Conservation (phyloP, 2,113 vertebrate species). For the Cryptoleucopteryx plumbea region DNA sequence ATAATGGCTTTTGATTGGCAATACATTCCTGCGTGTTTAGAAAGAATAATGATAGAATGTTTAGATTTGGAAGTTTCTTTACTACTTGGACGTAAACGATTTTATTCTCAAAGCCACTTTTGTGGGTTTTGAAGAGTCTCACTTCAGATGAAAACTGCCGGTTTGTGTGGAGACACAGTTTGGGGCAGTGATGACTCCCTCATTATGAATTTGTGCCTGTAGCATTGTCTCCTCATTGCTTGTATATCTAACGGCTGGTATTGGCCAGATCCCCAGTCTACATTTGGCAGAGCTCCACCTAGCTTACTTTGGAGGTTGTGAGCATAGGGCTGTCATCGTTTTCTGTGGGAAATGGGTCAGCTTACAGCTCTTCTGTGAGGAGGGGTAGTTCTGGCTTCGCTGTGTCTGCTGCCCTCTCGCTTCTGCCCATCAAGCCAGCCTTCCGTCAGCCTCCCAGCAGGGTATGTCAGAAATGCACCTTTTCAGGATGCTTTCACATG, state of each 20-base stretch:
- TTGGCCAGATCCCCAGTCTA: not conserved
- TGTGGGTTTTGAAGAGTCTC: not conserved
- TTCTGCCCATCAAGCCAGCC: not conserved
- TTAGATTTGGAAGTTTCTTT: not conserved
- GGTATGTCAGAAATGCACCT: not conserved
- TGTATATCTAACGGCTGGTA: not conserved
- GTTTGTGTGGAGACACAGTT: not conserved
- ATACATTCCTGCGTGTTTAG: not conserved
- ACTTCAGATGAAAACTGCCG: not conserved
- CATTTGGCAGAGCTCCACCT: not conserved
- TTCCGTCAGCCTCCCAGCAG: not conserved
- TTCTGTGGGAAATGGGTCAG: not conserved
- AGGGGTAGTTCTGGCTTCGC: not conserved
- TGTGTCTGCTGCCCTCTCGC: not conserved
- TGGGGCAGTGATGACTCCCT: not conserved
- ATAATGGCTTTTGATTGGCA: not conserved
- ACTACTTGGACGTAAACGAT: not conserved
- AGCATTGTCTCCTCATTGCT: not conserved
- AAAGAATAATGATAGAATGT: not conserved
- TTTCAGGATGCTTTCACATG: not conserved
- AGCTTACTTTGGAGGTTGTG: not conserved
- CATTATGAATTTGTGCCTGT: not conserved
- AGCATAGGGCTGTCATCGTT: not conserved
- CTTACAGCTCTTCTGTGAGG: not conserved
- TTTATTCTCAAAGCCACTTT: not conserved